Evolutionary conservation across 2,888 invertebrate genomes (phyloP), one percentile per base, ranked within the genome.

Genomic region (Eurytoma adleriae): DNA sequence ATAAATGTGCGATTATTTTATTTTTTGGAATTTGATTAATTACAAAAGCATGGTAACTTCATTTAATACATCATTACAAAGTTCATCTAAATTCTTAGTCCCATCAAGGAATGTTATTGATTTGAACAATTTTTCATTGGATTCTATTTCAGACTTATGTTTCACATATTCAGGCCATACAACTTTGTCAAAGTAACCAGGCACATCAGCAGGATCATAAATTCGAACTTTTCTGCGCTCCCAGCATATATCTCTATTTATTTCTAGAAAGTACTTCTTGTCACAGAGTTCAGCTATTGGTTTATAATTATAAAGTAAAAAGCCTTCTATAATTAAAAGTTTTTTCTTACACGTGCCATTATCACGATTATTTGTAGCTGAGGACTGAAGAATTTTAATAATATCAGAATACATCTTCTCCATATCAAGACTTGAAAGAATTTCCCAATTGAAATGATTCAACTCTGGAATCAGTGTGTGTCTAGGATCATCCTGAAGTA

Each of bases 131-230:
- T 84, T 70, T 27, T 82, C 66, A 74, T 90, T 84, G 50, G 82
- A 82, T 69, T 85, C 79, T 48, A 93, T 89, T 85, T 93, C 92
- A 27, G 89, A 84, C 57, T 92, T 90, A 85, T 95, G 93, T 85
- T 91, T 91, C 78, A 93, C 86, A 88, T 97, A 96, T 87, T 95
- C 94, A n/a, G 98, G 98, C 98, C 98, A 98, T n/a, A 96, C 97
- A 88, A 95, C 94, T 84, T 91, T 91, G 64, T 98, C 96, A 91
- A 98, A 98, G 92, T 98, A 98, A 0, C 97, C 96, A 0, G 94
- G 94, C 1, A 95, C 92, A 91, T 98, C 98, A 0, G 98, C 96
- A 24, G 98, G 98, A 73, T 95, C 94, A 89, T 98, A 98, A n/a
- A 92, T 90, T 54, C 96, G 91, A 27, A 86, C 85, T 52, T 89